These are phyloP conservation scores for Argyrosomus japonicus DNA, from an alignment of 2,113 vertebrate species.

Conservation along the genomic window DNA sequence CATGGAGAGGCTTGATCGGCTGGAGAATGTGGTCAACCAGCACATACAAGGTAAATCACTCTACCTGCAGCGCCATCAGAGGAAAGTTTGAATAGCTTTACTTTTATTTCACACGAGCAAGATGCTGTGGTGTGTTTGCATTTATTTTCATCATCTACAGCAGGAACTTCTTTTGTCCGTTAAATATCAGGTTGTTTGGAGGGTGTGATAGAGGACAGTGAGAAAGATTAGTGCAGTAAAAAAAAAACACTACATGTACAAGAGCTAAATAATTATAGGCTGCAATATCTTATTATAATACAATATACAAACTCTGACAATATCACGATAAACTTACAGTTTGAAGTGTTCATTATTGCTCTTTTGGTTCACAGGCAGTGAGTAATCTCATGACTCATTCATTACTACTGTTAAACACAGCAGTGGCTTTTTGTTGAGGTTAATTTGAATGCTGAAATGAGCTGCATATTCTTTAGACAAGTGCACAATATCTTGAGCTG, in stretches of 20 bases:
- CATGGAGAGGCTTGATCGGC: constrained; percentile 95
- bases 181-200: constrained; percentile 27
- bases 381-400: background rate
- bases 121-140: background rate
- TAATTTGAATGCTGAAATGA: background rate
- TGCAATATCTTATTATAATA: background rate
- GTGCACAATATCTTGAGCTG: background rate
- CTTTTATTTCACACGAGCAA: background rate
- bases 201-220: constrained; percentile 32
- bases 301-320: background rate
- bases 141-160: background rate
- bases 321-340: background rate
- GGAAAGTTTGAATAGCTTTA: constrained; percentile 35
- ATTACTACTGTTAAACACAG: background rate
- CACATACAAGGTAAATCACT: constrained; percentile 95
- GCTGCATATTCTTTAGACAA: background rate
- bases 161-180: constrained; percentile 33
- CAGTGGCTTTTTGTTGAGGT: background rate
- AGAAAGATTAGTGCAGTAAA: background rate
- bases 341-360: background rate
- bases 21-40: constrained; percentile 98
- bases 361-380: background rate
- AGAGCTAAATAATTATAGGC: background rate
- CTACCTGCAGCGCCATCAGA: background rate
- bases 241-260: background rate